Base-by-base conservation (phyloP, 23 tunicate species). In the Halocynthia roretzi region DNA sequence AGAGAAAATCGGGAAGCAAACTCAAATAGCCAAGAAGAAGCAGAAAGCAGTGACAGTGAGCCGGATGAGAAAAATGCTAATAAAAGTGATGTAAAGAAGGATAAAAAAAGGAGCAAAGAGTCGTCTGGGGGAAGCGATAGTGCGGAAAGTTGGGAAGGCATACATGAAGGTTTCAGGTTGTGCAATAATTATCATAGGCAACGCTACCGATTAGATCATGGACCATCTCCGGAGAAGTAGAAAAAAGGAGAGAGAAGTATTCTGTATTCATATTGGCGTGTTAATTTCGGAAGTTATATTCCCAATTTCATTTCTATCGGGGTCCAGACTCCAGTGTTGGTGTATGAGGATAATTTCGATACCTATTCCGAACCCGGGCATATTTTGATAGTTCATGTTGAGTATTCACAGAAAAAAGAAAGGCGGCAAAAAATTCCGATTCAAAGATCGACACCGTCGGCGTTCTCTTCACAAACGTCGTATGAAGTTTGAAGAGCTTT, bases 121-220 rank as follows among this genome's bases (percentile, higher is more conserved):
- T 81, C 84, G 51, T 70, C 75, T 10, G 70, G 69, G 0, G 84
- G 76, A 8, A 71, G 84, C 77, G 84, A 52, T 21, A 71, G 77
- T 55, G 71, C 84, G 6, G 84, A 81, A 40, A 81, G 84, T 57
- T 81, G 84, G 84, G 84, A 81, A 7, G 77, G 77, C 7, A 77
- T 81, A 40, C 84, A 81, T 49, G 84, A 81, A 21, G 58, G 61
- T 11, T 71, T 18, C 31, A 71, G 77, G 70, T 65, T 31, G 44
- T 31, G 44, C 44, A 31, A 31, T 31, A 31, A 31, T 31, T 31
- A 31, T 31, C 44, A 31, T 31, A 31, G 44, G 4, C 44, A 31
- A 4, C 44, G 44, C 44, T 31, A 65, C 70, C 5, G 6, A 20
- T 20, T 65, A 58, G 63, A 58, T 15, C 63, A 14, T 58, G n/a